Evolutionary conservation across 2,888 invertebrate genomes (phyloP).

Genomic region (Trichacis sp.): DNA sequence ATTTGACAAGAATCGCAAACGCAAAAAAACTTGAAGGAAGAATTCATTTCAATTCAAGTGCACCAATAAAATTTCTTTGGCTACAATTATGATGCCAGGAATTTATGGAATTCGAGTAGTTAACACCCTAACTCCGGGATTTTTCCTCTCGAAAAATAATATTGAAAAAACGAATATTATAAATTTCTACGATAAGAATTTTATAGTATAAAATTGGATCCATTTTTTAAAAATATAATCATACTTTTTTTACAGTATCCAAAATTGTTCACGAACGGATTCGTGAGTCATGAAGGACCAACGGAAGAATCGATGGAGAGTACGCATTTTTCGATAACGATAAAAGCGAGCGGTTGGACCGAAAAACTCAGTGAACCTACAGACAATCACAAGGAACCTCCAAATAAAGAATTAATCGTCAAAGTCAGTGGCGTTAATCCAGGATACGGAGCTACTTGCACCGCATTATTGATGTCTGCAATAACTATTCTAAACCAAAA

Average conservation of each 20-base stretch:
- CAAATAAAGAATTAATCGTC: conserved; percentile 76
- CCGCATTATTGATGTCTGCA: conserved; percentile 79
- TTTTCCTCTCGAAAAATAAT: too few species aligned
- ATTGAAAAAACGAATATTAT: too few species aligned
- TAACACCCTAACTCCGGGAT: too few species aligned
- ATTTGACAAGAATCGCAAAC: too few species aligned
- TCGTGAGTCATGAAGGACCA: conserved; percentile 77
- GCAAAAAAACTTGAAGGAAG: too few species aligned
- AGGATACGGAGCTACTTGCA: conserved; percentile 87
- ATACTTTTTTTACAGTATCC: conserved; percentile 72
- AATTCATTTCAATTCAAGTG: too few species aligned
- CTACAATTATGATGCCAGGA: too few species aligned
- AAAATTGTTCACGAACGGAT: conserved; percentile 79
- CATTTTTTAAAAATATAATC: too few species aligned
- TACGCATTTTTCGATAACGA: conserved; percentile 76
- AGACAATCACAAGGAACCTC: conserved; percentile 72
- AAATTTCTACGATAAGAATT: too few species aligned
- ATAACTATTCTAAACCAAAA: conserved; percentile 81
- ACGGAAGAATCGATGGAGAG: conserved; percentile 73
- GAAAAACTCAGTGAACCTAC: conserved; percentile 73
- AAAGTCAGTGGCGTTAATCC: conserved; percentile 79
- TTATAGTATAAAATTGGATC: too few species aligned
- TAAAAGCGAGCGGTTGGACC: conserved; percentile 86
- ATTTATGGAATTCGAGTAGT: too few species aligned
- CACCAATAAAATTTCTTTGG: too few species aligned